A percentile compares a stretch with the other conserved stretches of the same genome.
These are phyloP conservation scores for Smutsia gigantea DNA, from an alignment of 2,797 vertebrate species.

Conservation along the genomic window DNA sequence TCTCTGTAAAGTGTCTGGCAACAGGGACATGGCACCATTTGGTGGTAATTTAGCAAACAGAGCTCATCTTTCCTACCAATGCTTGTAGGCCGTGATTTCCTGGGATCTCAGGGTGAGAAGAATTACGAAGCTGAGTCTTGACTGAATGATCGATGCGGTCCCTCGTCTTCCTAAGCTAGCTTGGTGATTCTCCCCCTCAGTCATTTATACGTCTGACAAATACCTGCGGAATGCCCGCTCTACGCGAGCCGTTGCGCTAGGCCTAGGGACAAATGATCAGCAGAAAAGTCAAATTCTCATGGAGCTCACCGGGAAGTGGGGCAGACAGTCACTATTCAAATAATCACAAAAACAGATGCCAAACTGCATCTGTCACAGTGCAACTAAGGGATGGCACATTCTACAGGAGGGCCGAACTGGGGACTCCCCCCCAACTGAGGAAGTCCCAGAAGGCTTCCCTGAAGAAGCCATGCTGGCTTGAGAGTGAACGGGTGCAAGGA, in stretches of 20 bases:
- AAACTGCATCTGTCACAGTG: background rate
- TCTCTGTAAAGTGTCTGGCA: background rate
- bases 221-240: background rate
- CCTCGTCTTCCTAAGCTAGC: background rate
- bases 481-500: background rate
- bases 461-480: background rate
- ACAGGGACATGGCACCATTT: background rate
- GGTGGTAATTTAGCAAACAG: background rate
- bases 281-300: background rate
- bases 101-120: background rate
- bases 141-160: background rate
- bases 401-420: background rate
- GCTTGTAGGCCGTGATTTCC: background rate
- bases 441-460: constrained; percentile 10
- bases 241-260: background rate
- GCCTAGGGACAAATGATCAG: background rate
- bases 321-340: background rate
- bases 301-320: background rate
- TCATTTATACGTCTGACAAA: background rate
- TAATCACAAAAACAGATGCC: background rate
- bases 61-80: background rate
- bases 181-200: background rate
- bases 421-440: background rate
- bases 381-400: background rate
- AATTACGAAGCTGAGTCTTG: background rate